phyloP scores from a whole-genome alignment of 2,797 vertebrate genomes.

The Sebastolobus altivelis region DNA sequence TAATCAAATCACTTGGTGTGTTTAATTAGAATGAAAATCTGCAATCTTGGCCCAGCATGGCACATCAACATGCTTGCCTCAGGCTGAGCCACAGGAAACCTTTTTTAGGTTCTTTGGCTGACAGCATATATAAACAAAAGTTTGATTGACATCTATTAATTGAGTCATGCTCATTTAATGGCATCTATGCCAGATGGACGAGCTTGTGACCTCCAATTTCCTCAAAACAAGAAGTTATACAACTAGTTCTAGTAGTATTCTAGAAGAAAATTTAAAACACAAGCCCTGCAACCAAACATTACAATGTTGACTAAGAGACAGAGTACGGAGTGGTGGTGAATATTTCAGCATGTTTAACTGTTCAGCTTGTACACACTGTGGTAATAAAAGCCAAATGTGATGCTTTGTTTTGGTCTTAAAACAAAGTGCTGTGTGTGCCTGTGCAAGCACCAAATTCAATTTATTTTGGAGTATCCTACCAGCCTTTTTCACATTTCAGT shows the following conservation, averaged over 20 bases:
- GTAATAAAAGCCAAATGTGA: constrained; percentile 64
- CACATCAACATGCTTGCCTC: not conserved
- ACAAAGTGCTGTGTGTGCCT: constrained; percentile 35
- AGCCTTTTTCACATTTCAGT: constrained; percentile 34
- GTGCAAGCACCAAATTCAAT: constrained; percentile 20
- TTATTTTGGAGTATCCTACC: constrained; percentile 18
- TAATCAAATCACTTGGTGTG: not conserved
- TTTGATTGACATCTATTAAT: not conserved
- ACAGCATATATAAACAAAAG: not conserved
- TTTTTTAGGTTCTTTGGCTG: not conserved
- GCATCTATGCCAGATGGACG: not conserved
- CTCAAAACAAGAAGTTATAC: not conserved
- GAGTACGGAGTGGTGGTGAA: constrained; percentile 8
- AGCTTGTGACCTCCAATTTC: constrained; percentile 5
- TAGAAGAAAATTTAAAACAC: constrained; percentile 23
- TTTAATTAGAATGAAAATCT: constrained; percentile 9
- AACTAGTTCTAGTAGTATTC: not conserved
- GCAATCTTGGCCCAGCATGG: not conserved
- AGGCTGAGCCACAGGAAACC: constrained; percentile 2
- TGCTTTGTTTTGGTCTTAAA: constrained; percentile 43
- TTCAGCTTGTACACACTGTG: constrained; percentile 23
- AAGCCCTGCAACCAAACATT: constrained; percentile 26
- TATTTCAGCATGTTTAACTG: constrained; percentile 39
- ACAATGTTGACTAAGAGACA: constrained; percentile 19
- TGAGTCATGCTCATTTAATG: constrained; percentile 12